A percentile compares a stretch with the other conserved stretches of the same genome.
Evolutionary conservation across 2,797 vertebrate genomes (phyloP).

Genomic region (Gouania willdenowi): DNA sequence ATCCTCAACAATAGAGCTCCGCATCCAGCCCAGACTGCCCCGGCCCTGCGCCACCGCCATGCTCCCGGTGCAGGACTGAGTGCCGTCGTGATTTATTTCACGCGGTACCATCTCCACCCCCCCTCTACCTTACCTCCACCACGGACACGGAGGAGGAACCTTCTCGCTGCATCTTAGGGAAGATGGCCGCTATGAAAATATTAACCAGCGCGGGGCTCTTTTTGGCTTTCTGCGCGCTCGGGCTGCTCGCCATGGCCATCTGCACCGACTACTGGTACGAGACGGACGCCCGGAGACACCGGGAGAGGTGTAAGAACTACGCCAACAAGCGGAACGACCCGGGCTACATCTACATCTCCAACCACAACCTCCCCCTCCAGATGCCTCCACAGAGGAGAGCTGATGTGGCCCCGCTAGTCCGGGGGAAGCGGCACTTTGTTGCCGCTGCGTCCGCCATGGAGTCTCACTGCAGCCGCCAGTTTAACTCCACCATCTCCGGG

Average conservation of each 20-base stretch:
- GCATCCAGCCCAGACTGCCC: slow-evolving; percentile 42
- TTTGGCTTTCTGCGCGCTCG: slow-evolving; percentile 84
- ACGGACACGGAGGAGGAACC: slow-evolving; percentile 45
- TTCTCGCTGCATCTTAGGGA: slow-evolving; percentile 68
- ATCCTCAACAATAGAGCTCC: slow-evolving; percentile 61
- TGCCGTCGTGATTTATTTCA: slow-evolving; percentile 61
- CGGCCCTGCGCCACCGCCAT: slow-evolving; percentile 55
- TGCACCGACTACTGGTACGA: slow-evolving; percentile 93
- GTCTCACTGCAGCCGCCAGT: slow-evolving; percentile 86
- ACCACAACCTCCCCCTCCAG: slow-evolving; percentile 85
- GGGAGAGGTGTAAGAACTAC: slow-evolving; percentile 87
- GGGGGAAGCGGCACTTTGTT: slow-evolving; percentile 65
- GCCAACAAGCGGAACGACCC: slow-evolving; percentile 88
- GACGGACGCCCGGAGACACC: slow-evolving; percentile 87
- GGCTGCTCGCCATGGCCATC: slow-evolving; percentile 86
- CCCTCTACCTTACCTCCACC: slow-evolving; percentile 50
- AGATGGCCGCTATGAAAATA: slow-evolving; percentile 93
- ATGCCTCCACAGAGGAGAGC: slow-evolving; percentile 76
- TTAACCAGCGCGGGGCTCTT: slow-evolving; percentile 86
- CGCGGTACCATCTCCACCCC: slow-evolving; percentile 51
- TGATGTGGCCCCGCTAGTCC: slow-evolving; percentile 33
- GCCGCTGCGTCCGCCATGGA: slow-evolving; percentile 79
- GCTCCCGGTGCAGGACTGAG: slow-evolving; percentile 59
- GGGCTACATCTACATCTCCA: slow-evolving; percentile 88
- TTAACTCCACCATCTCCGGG: slow-evolving; percentile 87